phyloP scores from a whole-genome alignment of 2,113 vertebrate species.

The Nansenia antarctica region DNA sequence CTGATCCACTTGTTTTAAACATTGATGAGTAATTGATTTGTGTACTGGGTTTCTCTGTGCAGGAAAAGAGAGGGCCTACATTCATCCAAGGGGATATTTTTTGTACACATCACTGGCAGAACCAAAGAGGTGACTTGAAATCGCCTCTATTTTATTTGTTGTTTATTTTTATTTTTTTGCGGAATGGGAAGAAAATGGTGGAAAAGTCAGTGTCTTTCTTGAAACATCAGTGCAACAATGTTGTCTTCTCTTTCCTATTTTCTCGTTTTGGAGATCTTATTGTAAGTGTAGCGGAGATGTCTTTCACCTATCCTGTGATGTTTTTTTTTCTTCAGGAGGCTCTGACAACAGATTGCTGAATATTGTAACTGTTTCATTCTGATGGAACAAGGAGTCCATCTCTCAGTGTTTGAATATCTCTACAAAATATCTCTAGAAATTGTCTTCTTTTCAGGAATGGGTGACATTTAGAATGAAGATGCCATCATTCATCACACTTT shows the following conservation, averaged over 20 bases:
- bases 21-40: conserved; percentile 54
- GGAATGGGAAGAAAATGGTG: conserved; percentile 40
- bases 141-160: conserved; percentile 45
- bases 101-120: conserved; percentile 58
- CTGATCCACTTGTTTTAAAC: conserved; percentile 42
- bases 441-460: conserved; percentile 36
- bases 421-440: conserved; percentile 22
- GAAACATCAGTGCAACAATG: conserved; percentile 42
- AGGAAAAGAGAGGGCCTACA: conserved; percentile 22
- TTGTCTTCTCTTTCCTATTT: conserved; percentile 44
- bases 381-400: conserved; percentile 35
- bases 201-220: conserved; percentile 47
- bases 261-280: conserved; percentile 45
- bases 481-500: conserved; percentile 54
- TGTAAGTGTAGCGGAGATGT: conserved; percentile 35
- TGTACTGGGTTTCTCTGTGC: conserved; percentile 24
- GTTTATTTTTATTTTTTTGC: conserved; percentile 20
- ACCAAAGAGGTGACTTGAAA: conserved; percentile 66
- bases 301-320: conserved; percentile 54
- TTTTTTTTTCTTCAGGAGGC: conserved; percentile 19
- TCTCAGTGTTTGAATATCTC: conserved; percentile 49
- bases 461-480: conserved; percentile 56
- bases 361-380: conserved; percentile 39
- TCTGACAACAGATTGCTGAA: conserved; percentile 43
- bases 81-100: conserved; percentile 32